Percentiles rank a stretch among this genome's conserved stretches.
Evolutionary conservation across 2,888 invertebrate genomes (phyloP).

Genomic region (Metacarcinus magister): DNA sequence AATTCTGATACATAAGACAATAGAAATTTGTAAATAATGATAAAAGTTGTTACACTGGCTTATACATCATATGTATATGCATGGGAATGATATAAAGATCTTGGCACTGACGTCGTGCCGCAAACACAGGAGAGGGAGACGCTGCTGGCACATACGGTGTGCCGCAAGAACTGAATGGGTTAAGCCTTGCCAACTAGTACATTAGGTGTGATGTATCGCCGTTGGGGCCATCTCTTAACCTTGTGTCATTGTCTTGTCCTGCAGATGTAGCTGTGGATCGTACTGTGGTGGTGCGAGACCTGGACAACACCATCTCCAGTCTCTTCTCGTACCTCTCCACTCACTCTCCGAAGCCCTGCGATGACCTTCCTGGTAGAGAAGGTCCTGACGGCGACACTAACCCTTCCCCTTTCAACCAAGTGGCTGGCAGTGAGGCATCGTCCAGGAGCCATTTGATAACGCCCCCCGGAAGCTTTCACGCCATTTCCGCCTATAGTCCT

Average conservation of each 20-base stretch:
- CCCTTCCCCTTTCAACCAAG: background rate
- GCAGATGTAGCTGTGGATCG: conserved; percentile 68
- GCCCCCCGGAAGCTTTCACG: conserved; percentile 7
- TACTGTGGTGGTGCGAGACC: conserved; percentile 62
- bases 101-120: no score
- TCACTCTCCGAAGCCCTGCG: conserved; percentile 21
- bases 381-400: background rate
- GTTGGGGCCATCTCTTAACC: background rate
- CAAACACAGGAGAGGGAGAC: no score
- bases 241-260: background rate
- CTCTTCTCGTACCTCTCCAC: conserved; percentile 69
- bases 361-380: background rate
- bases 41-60: no score
- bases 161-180: background rate
- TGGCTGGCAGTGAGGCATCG: conserved; percentile 34
- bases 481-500: conserved; percentile 56
- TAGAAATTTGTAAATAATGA: no score
- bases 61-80: no score
- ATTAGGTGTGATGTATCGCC: background rate
- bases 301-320: conserved; percentile 71
- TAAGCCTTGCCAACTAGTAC: background rate
- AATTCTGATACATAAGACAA: no score
- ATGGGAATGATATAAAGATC: no score
- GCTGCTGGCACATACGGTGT: no score
- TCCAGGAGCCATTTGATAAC: conserved; percentile 43